These are phyloP conservation scores for Sarcophaga rosellei DNA, from an alignment of 2,888 invertebrate species.

Conservation along the genomic window DNA sequence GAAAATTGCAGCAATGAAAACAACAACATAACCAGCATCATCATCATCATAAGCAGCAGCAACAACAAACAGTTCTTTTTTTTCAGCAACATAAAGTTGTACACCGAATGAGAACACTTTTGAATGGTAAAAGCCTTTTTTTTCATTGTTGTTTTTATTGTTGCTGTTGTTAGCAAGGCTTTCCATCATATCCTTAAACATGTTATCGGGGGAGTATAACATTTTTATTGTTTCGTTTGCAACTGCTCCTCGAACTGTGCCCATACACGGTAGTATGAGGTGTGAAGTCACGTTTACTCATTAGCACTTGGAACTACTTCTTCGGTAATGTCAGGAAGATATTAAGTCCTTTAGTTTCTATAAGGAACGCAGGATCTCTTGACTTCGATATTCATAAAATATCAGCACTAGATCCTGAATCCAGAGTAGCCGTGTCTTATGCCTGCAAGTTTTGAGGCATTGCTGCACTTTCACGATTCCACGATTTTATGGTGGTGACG, in stretches of 20 bases:
- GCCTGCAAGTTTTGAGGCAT: no score
- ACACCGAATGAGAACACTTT: conserved; percentile 17
- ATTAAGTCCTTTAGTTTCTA: no score
- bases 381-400: no score
- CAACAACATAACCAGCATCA: conserved; percentile 57
- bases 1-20: conserved; percentile 54
- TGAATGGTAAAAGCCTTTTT: conserved; percentile 47
- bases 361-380: no score
- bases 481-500: no score
- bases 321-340: no score
- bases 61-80: conserved; percentile 52
- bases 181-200: neutral
- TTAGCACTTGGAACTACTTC: no score
- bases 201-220: conserved; percentile 13
- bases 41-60: conserved; percentile 52
- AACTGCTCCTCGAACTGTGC: neutral
- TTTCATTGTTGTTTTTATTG: neutral
- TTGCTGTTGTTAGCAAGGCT: neutral
- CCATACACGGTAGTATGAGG: no score
- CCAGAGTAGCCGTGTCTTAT: no score
- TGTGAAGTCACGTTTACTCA: neutral
- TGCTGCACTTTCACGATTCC: no score
- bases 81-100: conserved; percentile 55
- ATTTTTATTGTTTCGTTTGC: conserved; percentile 12
- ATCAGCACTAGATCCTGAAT: no score